Evolutionary conservation across 2,888 invertebrate species (phyloP).

Genomic region (Imbricaverruca yamaguchii): DNA sequence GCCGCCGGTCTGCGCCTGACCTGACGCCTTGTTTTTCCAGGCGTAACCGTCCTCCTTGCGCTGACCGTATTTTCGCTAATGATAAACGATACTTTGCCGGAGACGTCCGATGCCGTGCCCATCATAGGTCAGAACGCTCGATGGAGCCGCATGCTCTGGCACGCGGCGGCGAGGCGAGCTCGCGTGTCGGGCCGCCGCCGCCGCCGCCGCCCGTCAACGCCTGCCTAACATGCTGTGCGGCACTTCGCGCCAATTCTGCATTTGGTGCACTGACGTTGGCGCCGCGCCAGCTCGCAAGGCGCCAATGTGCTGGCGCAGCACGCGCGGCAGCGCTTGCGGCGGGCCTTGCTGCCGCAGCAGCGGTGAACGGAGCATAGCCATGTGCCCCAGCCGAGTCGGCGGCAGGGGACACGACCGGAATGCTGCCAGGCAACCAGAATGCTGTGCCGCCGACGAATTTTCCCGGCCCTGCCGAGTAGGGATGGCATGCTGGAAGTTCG

Average conservation of each 20-base stretch:
- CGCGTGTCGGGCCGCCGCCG: not conserved
- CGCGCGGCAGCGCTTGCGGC: too few species aligned
- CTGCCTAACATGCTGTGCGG: not conserved
- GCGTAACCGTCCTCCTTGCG: slow-evolving; percentile 98
- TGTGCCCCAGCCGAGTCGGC: too few species aligned
- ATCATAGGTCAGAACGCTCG: slow-evolving; percentile 68
- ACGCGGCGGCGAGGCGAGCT: not conserved
- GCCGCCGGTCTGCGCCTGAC: not conserved
- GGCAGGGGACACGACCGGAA: too few species aligned
- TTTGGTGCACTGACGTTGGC: not conserved
- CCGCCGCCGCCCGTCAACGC: not conserved
- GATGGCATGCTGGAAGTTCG: too few species aligned
- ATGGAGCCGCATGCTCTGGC: not conserved
- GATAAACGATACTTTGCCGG: slow-evolving; percentile 99
- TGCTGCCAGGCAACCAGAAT: too few species aligned
- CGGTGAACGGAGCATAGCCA: too few species aligned
- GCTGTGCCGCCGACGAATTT: too few species aligned
- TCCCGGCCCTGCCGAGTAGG: too few species aligned
- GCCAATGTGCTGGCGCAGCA: too few species aligned
- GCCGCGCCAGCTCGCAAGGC: not conserved
- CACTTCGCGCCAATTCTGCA: not conserved
- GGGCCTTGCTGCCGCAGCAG: too few species aligned
- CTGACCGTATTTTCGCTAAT: slow-evolving; percentile 99
- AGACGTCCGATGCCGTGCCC: slow-evolving; percentile 99
- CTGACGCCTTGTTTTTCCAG: slow-evolving; percentile 48